Percentiles rank a stretch among this genome's conserved stretches.
Conservation (phyloP, 1,140 invertebrate genomes). For the Hyphantria cunea region DNA sequence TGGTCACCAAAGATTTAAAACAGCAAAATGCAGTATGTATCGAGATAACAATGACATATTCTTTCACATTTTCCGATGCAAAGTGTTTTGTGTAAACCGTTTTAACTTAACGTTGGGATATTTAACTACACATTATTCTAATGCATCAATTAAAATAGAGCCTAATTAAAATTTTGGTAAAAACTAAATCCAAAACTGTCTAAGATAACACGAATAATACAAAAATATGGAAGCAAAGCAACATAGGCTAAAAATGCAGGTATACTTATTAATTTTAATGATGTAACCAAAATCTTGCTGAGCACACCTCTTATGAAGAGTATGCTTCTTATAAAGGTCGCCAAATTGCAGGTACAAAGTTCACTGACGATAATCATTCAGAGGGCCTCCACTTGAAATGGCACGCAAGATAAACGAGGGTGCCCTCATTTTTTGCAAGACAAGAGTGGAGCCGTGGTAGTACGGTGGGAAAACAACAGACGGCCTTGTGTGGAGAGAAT, state of each 20-base stretch:
- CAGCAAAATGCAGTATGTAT: no score
- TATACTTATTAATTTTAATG: conserved; percentile 66
- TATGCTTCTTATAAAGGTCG: conserved; percentile 57
- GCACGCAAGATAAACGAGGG: conserved; percentile 53
- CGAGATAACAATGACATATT: no score
- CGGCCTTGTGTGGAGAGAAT: conserved; percentile 2
- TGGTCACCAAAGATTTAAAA: no score
- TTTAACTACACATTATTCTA: no score
- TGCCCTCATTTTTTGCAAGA: conserved; percentile 34
- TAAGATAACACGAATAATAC: no score
- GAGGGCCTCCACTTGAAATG: conserved; percentile 48
- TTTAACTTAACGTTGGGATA: no score
- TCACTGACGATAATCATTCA: conserved; percentile 53
- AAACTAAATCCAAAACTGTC: no score
- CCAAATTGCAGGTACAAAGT: conserved; percentile 43
- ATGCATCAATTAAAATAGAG: no score
- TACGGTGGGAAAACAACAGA: conserved; percentile 29
- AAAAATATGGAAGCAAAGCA: background rate
- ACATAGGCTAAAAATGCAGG: conserved; percentile 26
- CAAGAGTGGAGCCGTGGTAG: background rate
- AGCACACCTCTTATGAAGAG: conserved; percentile 48
- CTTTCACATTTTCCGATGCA: no score
- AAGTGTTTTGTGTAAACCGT: no score
- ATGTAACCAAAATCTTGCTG: conserved; percentile 56
- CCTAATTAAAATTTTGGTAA: no score